Base-by-base conservation (phyloP, 2,113 vertebrate species). In the Aythya baeri region DNA sequence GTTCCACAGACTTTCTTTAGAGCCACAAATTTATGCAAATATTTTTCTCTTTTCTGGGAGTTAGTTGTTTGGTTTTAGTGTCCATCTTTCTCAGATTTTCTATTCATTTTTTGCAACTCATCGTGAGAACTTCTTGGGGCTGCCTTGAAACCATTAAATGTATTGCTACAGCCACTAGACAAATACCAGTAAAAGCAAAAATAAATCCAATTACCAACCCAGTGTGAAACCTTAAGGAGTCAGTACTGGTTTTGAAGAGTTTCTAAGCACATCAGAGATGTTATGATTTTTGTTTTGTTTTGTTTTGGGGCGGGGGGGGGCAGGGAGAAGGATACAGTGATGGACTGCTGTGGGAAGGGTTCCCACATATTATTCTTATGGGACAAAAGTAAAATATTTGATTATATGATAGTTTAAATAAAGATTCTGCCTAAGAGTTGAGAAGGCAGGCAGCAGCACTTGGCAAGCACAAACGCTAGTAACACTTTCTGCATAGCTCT, bases 11-110 rank as follows among this genome's bases (percentile, higher is more conserved):
- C 66, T 88, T 93, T 86, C 86, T 96, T 96, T 91, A 79, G 70
- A 95, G 34, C 13, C 58, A 86, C 90, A 93, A 81, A 79, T 88
- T 81, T 91, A 96, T 94, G 93, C 94, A 93, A 96, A 96, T 95
- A 94, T 96, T 93, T 94, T 93, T 89, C 62, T 90, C 71, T 86
- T 83, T 95, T 95, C 83, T 94, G 32, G 41, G 79, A 88, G 23
- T 68, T 68, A 65, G 61, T 46, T 79, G 57, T 75, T 91, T 50
- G 50, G 87, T 52, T 95, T 96, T 65, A 94, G 77, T 71, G 82
- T 86, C 87, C 68, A 83, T 81, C 54, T 84, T 90, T 93, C 76
- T 90, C 77, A 68, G 80, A 95, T 94, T 91, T 92, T 88, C 88
- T 62, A 93, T 96, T 96, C 49, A 55, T 58, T 83, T 86, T 92